phyloP scores from a whole-genome alignment of 2,888 invertebrate genomes.

The Vanessa cardui region DNA sequence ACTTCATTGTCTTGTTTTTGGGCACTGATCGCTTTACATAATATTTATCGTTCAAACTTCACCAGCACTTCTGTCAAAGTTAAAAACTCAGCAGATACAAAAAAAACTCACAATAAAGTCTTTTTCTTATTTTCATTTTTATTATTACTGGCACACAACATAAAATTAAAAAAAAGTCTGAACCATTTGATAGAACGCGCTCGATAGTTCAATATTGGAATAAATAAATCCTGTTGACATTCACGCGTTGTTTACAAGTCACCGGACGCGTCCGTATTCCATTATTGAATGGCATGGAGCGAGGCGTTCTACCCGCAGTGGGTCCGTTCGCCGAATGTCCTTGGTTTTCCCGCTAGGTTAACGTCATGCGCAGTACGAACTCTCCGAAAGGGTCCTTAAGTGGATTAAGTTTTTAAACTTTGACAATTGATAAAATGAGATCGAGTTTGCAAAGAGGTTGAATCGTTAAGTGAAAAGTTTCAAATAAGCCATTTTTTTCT shows the following conservation, averaged over 20 bases:
- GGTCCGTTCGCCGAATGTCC: constrained; percentile 68
- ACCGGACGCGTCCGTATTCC: constrained; percentile 63
- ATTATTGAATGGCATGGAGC: constrained; percentile 54
- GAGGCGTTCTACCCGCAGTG: constrained; percentile 55
- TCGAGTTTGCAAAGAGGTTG: constrained; percentile 67
- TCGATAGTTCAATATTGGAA: constrained; percentile 27
- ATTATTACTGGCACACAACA: constrained; percentile 13
- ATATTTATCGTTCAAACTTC: constrained; percentile 48
- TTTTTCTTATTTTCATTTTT: constrained; percentile 36
- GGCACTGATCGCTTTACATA: constrained; percentile 41
- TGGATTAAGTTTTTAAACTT: constrained; percentile 82
- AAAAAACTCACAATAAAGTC: constrained; percentile 28
- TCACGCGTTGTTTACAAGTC: constrained; percentile 57
- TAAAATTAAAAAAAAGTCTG: constrained; percentile 1
- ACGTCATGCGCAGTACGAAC: constrained; percentile 74
- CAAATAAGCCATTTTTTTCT: constrained; percentile 45
- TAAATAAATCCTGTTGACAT: constrained; percentile 25
- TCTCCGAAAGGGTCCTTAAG: constrained; percentile 75
- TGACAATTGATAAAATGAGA: constrained; percentile 79
- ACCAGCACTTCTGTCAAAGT: constrained; percentile 44
- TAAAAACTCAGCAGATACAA: constrained; percentile 34
- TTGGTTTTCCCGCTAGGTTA: constrained; percentile 75
- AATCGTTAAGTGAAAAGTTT: constrained; percentile 73
- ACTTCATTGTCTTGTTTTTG: constrained; percentile 63
- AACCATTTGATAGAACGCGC: neutral